Conservation (phyloP, 2,888 invertebrate genomes). For the Hypsopygia costalis region DNA sequence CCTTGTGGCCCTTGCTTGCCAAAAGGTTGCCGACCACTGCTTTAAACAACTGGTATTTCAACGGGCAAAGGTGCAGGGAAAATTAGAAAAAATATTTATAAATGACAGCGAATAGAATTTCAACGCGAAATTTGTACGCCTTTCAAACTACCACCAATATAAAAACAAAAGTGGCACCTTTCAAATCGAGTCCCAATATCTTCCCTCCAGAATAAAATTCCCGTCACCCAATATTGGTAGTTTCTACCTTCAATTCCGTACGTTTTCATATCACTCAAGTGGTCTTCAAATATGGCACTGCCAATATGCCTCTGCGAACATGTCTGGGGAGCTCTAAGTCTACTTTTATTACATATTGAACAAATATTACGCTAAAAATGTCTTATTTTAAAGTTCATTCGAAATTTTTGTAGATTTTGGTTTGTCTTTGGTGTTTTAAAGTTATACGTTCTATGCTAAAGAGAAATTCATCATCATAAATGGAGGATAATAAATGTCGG, state of each 20-base stretch:
- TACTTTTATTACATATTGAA: slow-evolving; percentile 22
- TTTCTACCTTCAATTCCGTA: slow-evolving; percentile 7
- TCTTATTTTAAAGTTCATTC: slow-evolving; percentile 4
- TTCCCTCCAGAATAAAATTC: not conserved
- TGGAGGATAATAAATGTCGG: no score
- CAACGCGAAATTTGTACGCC: not conserved
- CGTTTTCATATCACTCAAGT: slow-evolving; percentile 8
- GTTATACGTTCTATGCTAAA: no score
- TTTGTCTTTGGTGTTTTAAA: no score
- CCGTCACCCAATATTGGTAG: slow-evolving; percentile 4
- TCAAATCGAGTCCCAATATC: not conserved
- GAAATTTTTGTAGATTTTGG: no score
- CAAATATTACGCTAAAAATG: slow-evolving; percentile 16
- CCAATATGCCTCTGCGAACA: slow-evolving; percentile 19
- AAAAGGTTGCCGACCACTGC: no score
- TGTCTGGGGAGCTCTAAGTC: slow-evolving; percentile 21
- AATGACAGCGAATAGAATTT: not conserved
- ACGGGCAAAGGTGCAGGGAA: no score
- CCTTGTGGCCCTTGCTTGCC: no score
- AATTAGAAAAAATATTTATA: no score
- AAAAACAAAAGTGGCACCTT: not conserved
- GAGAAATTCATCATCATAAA: no score
- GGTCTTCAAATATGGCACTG: slow-evolving; percentile 7
- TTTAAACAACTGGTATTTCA: no score
- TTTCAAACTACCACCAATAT: not conserved